Evolutionary conservation across 2,888 invertebrate genomes (phyloP), one percentile per base, ranked within the genome.

Genomic region (Fissipunctia ypsillon): DNA sequence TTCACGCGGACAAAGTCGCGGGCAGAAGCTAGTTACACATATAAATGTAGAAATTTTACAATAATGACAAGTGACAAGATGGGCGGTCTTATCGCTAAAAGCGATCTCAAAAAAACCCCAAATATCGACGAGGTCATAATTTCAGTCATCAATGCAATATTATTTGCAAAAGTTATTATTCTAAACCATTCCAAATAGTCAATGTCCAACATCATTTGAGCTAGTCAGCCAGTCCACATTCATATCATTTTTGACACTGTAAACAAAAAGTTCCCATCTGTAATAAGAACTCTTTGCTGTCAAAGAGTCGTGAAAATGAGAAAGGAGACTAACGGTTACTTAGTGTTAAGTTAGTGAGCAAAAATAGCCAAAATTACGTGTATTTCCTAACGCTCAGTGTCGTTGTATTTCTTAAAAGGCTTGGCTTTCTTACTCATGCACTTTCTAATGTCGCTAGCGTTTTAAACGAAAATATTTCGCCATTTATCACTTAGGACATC

Each of bases 391-490:
- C 28, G 56, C 22, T 31, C 12, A 63, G 52, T 60, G 56, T 59
- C 35, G 66, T 70, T 78, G 73, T 71, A 70, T 77, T 76, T 69
- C 60, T 64, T 68, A 68, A 45, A 76, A 81, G 77, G 81, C 72
- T 81, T 67, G 67, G 73, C 71, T 69, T 66, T 66, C 64, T 77
- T 81, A 78, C 70, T 80, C 78, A 75, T 66, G 45, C 64, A 76
- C 86, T 85, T 85, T 85, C 86, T 79, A 84, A 85, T 80, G 74
- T 65, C 59, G 59, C 54, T 50, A 41, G 35, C 60, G 35, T 70
- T 79, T 76, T 66, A 65, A 80, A 78, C 68, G 60, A 70, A 77
- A 74, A 75, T 56, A 76, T 78, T 71, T 70, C 38, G 16, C 41
- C 71, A 71, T 71, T 69, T 78, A 63, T 69, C 68, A 73, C 67